These are phyloP conservation scores for Standfussiana lucernea DNA, from an alignment of 2,888 invertebrate genomes.

Conservation along the genomic window DNA sequence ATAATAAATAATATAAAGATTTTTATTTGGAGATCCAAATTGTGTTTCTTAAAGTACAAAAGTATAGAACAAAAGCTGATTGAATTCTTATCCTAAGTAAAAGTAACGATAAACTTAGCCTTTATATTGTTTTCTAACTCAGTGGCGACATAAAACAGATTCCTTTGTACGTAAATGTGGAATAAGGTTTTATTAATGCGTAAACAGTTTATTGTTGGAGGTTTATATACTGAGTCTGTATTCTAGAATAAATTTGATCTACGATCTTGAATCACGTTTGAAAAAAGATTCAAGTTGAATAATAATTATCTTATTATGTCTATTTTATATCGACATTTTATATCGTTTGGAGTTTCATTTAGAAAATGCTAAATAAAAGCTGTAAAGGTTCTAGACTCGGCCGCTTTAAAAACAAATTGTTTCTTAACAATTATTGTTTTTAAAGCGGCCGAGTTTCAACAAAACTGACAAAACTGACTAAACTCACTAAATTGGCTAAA, in stretches of 20 bases:
- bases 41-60: background rate
- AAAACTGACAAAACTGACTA: too few relatives aligned
- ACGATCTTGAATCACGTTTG: background rate
- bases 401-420: too few relatives aligned
- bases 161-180: conserved; percentile 25
- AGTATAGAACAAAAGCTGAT: conserved; percentile 36
- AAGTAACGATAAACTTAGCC: conserved; percentile 11
- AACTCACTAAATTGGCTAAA: too few relatives aligned
- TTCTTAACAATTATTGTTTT: too few relatives aligned
- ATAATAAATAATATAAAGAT: background rate
- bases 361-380: too few relatives aligned
- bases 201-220: background rate
- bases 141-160: conserved; percentile 9
- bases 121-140: conserved; percentile 31
- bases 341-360: too few relatives aligned
- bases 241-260: background rate
- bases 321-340: too few relatives aligned
- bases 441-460: too few relatives aligned
- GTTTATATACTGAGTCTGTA: background rate
- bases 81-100: conserved; percentile 33
- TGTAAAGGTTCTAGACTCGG: too few relatives aligned
- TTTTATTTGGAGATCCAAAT: background rate
- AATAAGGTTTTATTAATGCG: conserved; percentile 6
- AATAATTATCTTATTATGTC: too few relatives aligned
- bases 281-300: background rate